Evolutionary conservation across 1,140 invertebrate species (phyloP), one percentile per base, ranked within the genome.

Genomic region (Dinoponera quadriceps): DNA sequence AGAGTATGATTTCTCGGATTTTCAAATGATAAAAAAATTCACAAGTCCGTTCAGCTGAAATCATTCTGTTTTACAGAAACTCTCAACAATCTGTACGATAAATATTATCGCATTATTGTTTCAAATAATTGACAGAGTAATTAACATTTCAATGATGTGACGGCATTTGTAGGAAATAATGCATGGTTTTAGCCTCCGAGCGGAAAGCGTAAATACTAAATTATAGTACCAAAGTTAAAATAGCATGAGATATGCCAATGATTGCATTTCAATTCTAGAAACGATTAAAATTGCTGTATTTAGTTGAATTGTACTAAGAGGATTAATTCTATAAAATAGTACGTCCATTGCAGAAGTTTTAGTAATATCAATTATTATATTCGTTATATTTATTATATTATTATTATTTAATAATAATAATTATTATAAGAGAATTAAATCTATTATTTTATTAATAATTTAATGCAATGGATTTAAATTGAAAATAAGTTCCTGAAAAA

Each of bases 151-250:
- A 5, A 16, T 74, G 18, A 48, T 27, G 18, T 73, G 13, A 33
- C 5, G 11, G 44, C 38, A 44, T 74, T 62, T 2, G 3, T 33
- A n/a, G 51, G 44, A 62, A 44, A 44, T 74, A 62, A 62, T 29
- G n/a, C 38, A 44, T 44, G 13, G 27, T 14, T 62, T 27, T 44
- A 60, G 33, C 22, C 25, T 14, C 62, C 57, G 27, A 74, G 55
- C 33, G 13, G 16, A 48, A 44, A 38, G 44, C 38, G 9, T 44
- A 44, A 7, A 44, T 3, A 25, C 3, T 73, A 27, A 48, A 74
- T 74, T 60, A 49, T 62, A 62, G 18, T 44, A 62, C 29, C 7
- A 18, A 74, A 74, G 22, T 38, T 74, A n/a, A 74, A 74, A 74
- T 62, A 44, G 7, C 38, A 44, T 44, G 38, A 44, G 38, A 44